Percentiles rank a stretch among this genome's conserved stretches.
phyloP scores from a whole-genome alignment of 1,140 invertebrate species.

The Mamestra configurata region DNA sequence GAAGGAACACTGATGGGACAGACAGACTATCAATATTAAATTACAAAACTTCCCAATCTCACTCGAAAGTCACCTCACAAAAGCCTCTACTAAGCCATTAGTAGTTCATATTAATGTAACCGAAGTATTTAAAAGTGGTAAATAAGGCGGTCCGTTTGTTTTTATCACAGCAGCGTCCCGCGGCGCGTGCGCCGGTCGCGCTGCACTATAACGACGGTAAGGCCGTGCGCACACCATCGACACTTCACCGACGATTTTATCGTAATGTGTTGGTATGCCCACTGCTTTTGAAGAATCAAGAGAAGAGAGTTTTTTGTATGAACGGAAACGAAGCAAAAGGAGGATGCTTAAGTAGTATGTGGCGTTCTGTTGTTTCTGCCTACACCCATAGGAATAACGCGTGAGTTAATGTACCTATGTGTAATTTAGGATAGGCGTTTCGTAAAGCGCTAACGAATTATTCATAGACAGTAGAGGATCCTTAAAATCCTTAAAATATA shows the following conservation, averaged over 20 bases:
- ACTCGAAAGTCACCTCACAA: not conserved
- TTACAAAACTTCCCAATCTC: not conserved
- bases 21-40: too few species aligned
- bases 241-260: constrained; percentile 1
- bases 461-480: too few species aligned
- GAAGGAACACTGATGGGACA: not conserved
- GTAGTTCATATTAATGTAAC: constrained; percentile 34
- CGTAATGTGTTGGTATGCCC: not conserved
- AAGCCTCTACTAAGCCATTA: not conserved
- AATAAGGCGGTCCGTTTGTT: constrained; percentile 45
- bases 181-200: constrained; percentile 28
- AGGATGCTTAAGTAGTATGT: too few species aligned
- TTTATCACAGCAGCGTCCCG: constrained; percentile 49
- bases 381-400: too few species aligned
- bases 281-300: not conserved
- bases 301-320: too few species aligned
- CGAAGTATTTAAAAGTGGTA: constrained; percentile 46
- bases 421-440: too few species aligned
- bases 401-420: too few species aligned
- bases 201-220: constrained; percentile 17
- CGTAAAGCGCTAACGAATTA: too few species aligned
- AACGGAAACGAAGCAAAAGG: too few species aligned
- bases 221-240: constrained; percentile 11
- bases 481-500: too few species aligned
- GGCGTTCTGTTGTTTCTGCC: too few species aligned